phyloP scores from a whole-genome alignment of 2,797 vertebrate genomes.

The Phoeniculus purpureus region DNA sequence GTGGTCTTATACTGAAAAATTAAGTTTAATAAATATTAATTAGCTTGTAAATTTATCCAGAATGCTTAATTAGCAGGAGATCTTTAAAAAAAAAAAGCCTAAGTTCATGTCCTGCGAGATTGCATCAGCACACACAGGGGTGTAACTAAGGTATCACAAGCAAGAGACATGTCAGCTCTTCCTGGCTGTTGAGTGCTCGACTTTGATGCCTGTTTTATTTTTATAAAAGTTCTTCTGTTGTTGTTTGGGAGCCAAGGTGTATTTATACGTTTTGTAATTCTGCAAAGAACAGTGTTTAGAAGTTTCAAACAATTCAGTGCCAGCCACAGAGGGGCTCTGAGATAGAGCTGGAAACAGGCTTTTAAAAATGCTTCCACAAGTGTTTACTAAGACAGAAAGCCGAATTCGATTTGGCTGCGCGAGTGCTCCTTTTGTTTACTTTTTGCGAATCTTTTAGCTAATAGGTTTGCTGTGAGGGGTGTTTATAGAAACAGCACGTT shows the following conservation, averaged over 20 bases:
- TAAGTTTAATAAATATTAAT: not conserved
- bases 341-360: not conserved
- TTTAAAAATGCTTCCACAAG: not conserved
- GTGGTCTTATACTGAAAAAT: not conserved
- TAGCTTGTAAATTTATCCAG: not conserved
- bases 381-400: constrained; percentile 7
- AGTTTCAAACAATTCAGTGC: not conserved
- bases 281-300: not conserved
- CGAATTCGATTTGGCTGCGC: not conserved
- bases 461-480: not conserved
- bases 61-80: not conserved
- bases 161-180: not conserved
- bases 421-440: not conserved
- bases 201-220: not conserved
- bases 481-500: not conserved
- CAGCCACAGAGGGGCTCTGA: not conserved
- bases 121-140: not conserved
- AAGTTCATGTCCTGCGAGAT: not conserved
- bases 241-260: not conserved
- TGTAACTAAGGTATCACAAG: not conserved
- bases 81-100: not conserved
- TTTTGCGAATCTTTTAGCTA: constrained; percentile 18
- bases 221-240: not conserved
- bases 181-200: not conserved
- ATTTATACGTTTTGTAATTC: not conserved